These are phyloP conservation scores for Prosopocoilus inquinatus DNA, from an alignment of 2,888 invertebrate genomes.

Conservation along the genomic window DNA sequence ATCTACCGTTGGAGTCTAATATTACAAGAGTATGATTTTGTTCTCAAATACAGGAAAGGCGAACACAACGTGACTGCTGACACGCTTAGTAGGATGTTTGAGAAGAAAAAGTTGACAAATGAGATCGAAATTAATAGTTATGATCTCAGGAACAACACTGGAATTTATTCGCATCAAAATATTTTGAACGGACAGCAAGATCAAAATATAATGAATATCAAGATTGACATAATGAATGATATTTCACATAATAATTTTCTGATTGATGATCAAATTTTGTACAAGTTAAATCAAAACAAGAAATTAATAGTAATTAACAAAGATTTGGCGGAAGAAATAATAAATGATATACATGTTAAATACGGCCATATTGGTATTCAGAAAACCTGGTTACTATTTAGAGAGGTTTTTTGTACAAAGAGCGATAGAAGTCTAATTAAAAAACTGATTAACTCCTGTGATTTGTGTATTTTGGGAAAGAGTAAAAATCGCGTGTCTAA, in stretches of 20 bases:
- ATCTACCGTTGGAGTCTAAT: slow-evolving; percentile 6
- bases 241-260: background rate
- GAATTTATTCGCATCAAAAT: background rate
- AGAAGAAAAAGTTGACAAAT: background rate
- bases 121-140: background rate
- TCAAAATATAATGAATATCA: background rate
- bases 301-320: background rate
- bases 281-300: background rate
- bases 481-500: background rate
- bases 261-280: background rate
- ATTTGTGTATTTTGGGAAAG: background rate
- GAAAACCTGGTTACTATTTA: background rate
- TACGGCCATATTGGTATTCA: background rate
- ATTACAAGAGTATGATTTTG: slow-evolving; percentile 7
- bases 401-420: background rate
- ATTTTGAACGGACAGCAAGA: background rate
- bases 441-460: background rate
- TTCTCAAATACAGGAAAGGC: background rate
- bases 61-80: slow-evolving; percentile 2
- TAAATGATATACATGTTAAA: background rate
- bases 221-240: background rate
- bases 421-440: background rate
- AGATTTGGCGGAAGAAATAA: background rate
- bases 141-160: background rate
- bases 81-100: background rate